A percentile compares a stretch with the other conserved stretches of the same genome.
Conservation (phyloP, 2,888 invertebrate species). For the Trichogramma dendrolimi region DNA sequence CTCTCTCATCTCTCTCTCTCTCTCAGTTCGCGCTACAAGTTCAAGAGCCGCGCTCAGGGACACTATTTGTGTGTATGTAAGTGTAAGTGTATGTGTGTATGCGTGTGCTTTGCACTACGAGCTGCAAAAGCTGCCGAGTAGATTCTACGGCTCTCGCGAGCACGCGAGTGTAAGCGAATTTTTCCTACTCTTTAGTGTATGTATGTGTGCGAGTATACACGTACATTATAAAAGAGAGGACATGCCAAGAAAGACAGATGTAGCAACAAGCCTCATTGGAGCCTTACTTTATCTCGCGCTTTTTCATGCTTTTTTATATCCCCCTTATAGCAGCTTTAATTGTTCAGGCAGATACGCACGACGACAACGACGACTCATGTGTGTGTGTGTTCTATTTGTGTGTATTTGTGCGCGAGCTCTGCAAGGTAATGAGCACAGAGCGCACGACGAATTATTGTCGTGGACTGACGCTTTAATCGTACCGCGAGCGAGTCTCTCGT, state of each 20-base stretch:
- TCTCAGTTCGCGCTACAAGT: slow-evolving; percentile 40
- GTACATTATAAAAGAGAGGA: not conserved
- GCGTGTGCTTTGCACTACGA: slow-evolving; percentile 31
- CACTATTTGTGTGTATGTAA: slow-evolving; percentile 18
- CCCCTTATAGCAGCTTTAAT: not conserved
- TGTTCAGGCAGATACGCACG: not conserved
- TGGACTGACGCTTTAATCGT: too few relatives aligned
- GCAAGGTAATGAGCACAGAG: too few relatives aligned
- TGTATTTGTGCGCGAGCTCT: too few relatives aligned
- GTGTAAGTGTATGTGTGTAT: slow-evolving; percentile 24
- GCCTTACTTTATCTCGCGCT: not conserved
- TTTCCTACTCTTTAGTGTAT: slow-evolving; percentile 31
- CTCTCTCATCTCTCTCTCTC: slow-evolving; percentile 16
- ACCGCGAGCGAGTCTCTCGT: too few relatives aligned
- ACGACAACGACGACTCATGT: too few relatives aligned
- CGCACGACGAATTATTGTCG: too few relatives aligned
- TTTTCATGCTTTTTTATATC: not conserved
- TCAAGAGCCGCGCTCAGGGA: slow-evolving; percentile 52
- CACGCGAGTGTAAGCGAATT: slow-evolving; percentile 42
- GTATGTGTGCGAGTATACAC: too few relatives aligned
- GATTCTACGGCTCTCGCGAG: slow-evolving; percentile 27
- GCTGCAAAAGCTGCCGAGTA: not conserved
- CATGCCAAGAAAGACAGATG: slow-evolving; percentile 18
- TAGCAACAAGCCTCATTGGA: slow-evolving; percentile 4
- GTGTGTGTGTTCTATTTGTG: too few relatives aligned